phyloP scores from a whole-genome alignment of 2,888 invertebrate species.

The Anticlea derivata region DNA sequence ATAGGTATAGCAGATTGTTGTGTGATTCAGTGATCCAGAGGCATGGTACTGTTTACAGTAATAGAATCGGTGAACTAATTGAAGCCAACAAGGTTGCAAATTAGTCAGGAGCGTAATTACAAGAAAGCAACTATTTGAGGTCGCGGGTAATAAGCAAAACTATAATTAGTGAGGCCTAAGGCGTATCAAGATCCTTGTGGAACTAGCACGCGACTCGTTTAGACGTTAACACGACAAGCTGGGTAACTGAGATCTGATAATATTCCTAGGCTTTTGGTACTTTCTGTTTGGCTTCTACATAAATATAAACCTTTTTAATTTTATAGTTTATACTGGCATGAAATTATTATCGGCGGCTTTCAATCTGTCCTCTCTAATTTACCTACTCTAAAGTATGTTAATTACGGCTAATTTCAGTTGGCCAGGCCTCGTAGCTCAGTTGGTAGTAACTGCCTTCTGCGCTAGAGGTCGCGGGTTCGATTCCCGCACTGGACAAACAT shows the following conservation, averaged over 20 bases:
- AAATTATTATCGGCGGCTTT: background rate
- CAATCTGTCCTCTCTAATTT: background rate
- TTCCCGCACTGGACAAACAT: too few relatives aligned
- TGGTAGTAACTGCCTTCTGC: too few relatives aligned
- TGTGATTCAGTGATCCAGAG: too few relatives aligned
- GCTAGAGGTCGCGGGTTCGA: too few relatives aligned
- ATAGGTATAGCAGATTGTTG: too few relatives aligned
- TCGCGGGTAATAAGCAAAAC: constrained; percentile 62
- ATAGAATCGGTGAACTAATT: too few relatives aligned
- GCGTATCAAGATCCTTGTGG: constrained; percentile 69
- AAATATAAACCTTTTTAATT: background rate
- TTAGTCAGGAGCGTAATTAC: constrained; percentile 40
- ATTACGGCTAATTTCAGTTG: too few relatives aligned
- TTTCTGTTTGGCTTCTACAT: constrained; percentile 41
- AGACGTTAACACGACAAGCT: constrained; percentile 65
- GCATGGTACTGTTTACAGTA: too few relatives aligned
- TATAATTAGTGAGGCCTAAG: constrained; percentile 69
- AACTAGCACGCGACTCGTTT: constrained; percentile 69
- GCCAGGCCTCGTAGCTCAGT: too few relatives aligned
- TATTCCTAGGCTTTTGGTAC: constrained; percentile 37
- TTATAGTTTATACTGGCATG: background rate
- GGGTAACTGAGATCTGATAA: constrained; percentile 60
- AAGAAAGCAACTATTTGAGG: constrained; percentile 41
- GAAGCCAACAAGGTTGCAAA: constrained; percentile 30
- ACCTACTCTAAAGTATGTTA: background rate